Conservation (phyloP, 1,140 invertebrate species). For the Anadara kagoshimensis region DNA sequence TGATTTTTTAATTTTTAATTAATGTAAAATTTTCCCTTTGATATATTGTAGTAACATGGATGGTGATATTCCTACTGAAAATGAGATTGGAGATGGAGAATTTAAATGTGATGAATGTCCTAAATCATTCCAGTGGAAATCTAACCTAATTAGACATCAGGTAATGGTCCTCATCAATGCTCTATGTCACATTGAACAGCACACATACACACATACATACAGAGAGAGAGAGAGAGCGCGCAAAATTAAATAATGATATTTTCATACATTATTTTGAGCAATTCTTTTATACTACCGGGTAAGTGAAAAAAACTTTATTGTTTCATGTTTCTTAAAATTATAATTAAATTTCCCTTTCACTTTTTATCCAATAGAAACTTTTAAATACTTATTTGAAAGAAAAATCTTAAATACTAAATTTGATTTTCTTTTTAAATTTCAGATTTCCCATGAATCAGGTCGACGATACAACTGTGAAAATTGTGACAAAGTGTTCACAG, state of each 20-base stretch:
- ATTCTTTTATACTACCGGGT: no score
- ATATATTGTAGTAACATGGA: no score
- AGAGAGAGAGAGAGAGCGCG: no score
- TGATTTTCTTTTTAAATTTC: slow-evolving; percentile 18
- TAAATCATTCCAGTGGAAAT: slow-evolving; percentile 86
- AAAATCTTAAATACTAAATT: background rate
- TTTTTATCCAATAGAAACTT: background rate
- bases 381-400: no score
- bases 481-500: slow-evolving; percentile 94
- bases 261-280: background rate
- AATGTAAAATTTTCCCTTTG: no score
- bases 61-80: no score
- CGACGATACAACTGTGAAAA: slow-evolving; percentile 93
- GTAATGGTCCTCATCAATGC: slow-evolving; percentile 67
- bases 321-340: background rate
- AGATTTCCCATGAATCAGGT: slow-evolving; percentile 62
- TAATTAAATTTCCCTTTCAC: background rate
- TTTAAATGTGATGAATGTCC: slow-evolving; percentile 90
- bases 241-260: background rate
- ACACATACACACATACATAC: background rate
- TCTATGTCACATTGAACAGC: background rate
- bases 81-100: slow-evolving; percentile 76
- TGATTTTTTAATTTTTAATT: no score
- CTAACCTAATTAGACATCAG: slow-evolving; percentile 87
- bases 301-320: no score